phyloP scores from a whole-genome alignment of 92 coral and sea anemone species.

The Umimayanthus kanabou region DNA sequence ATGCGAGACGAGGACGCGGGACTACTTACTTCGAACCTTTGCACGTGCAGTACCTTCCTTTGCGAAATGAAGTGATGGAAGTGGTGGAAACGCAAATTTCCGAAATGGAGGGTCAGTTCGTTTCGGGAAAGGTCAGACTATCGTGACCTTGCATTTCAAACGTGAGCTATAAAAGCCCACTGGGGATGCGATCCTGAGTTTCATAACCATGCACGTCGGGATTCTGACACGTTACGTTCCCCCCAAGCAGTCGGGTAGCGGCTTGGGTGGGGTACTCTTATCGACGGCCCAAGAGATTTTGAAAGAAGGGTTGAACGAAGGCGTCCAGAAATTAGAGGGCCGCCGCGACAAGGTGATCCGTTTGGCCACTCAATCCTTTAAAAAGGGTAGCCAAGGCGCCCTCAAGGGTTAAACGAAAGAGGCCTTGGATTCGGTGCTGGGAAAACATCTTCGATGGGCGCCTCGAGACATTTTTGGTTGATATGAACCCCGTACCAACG shows the following conservation, averaged over 20 bases:
- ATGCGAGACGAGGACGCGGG: neutral
- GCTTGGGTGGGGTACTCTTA: no score
- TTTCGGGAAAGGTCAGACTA: neutral
- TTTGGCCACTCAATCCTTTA: constrained; percentile 1
- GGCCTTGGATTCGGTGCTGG: neutral
- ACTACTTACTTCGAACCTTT: constrained; percentile 16
- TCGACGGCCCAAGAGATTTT: neutral
- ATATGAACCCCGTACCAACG: neutral
- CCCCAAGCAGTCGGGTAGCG: no score
- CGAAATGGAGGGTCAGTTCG: neutral
- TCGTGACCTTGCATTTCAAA: constrained; percentile 15
- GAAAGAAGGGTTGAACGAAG: constrained; percentile 8
- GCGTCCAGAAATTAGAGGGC: neutral
- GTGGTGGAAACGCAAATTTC: neutral
- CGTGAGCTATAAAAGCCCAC: neutral
- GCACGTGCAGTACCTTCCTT: no score
- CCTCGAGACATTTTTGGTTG: neutral
- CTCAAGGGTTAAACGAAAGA: neutral
- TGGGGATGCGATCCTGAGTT: neutral
- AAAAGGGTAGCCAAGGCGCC: neutral
- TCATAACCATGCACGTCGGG: neutral
- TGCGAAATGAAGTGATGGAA: neutral
- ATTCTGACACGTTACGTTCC: constrained; percentile 1
- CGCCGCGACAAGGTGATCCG: constrained; percentile 5
- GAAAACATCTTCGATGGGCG: neutral